Percentiles rank a stretch among this genome's conserved stretches.
phyloP scores from a whole-genome alignment of 2,888 invertebrate species.

The Acronicta leporina region DNA sequence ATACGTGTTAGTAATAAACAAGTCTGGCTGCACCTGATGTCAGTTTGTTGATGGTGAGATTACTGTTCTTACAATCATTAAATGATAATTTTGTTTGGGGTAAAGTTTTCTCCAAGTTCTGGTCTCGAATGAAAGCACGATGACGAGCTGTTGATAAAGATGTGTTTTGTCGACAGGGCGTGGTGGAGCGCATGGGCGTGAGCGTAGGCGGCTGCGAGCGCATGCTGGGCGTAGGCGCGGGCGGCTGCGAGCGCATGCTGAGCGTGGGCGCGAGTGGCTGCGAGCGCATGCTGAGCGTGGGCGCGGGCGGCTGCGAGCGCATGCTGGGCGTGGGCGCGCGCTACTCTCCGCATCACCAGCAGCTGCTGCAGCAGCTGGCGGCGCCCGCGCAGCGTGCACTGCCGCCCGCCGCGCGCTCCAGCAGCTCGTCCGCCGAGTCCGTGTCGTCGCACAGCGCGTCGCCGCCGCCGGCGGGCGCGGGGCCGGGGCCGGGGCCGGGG shows the following conservation, averaged over 20 bases:
- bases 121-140: too few species aligned
- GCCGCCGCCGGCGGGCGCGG: conserved; percentile 66
- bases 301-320: conserved; percentile 45
- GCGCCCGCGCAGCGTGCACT: conserved; percentile 87
- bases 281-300: conserved; percentile 40
- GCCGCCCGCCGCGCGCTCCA: conserved; percentile 64
- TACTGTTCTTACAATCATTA: too few species aligned
- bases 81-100: too few species aligned
- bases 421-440: conserved; percentile 95
- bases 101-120: too few species aligned
- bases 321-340: conserved; percentile 56
- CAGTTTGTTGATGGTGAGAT: too few species aligned
- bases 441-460: conserved; percentile 90
- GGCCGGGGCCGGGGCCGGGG: conserved; percentile 7
- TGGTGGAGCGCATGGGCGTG: conserved; percentile 45
- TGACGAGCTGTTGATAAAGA: too few species aligned
- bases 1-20: too few species aligned
- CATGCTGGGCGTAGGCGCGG: conserved; percentile 33
- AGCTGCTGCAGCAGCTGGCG: conserved; percentile 83
- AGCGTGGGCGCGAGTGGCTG: conserved; percentile 50
- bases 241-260: conserved; percentile 42
- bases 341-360: conserved; percentile 82
- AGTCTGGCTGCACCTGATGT: too few species aligned
- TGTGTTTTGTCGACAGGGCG: conserved; percentile 23
- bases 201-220: conserved; percentile 45